Evolutionary conservation across 2,888 invertebrate species (phyloP), one percentile per base, ranked within the genome.

Genomic region (Drosophila anomelani): DNA sequence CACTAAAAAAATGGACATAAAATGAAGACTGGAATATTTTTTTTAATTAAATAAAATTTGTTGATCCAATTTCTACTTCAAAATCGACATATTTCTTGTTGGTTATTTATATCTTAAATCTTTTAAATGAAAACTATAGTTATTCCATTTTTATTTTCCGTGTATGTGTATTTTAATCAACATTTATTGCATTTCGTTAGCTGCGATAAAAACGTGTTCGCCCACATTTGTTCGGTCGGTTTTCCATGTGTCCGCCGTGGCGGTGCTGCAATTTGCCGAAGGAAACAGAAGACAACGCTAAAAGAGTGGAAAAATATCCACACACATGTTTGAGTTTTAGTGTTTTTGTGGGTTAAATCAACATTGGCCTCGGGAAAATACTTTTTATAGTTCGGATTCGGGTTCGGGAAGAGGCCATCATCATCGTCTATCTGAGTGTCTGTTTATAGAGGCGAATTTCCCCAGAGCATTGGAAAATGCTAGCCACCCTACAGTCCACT

Each of bases 191-290:
- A 88, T 85, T 88, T 86, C 76, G 79, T 80, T 79, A 75, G 72
- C 58, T 71, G 82, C 80, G 88, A 87, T 89, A 86, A 89, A 85
- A 89, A 89, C 90, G 87, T 81, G 90, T 87, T 89, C 89, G 89
- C 89, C 90, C 88, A 89, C 89, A 84, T 86, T 79, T 77, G 75
- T 73, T 75, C 74, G 26, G 43, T 53, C 36, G 23, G 51, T 9
- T 32, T 32, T 58, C 61, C 64, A 36, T 64, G 46, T 57, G 44
- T 59, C 61, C 60, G 59, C 44, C n/a, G 43, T 34, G 32, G 49
- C 38, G 23, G 49, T 43, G 51, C 70, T 69, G 59, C 66, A 70
- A 69, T 79, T 76, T 47, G 62, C 54, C 26, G 29, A 20, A 51
- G 56, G 57, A 68, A 49, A 61, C 26, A 44, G 55, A 56, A 67